Evolutionary conservation across 2,797 vertebrate genomes (phyloP).

Genomic region (Hephaestus fuliginosus): DNA sequence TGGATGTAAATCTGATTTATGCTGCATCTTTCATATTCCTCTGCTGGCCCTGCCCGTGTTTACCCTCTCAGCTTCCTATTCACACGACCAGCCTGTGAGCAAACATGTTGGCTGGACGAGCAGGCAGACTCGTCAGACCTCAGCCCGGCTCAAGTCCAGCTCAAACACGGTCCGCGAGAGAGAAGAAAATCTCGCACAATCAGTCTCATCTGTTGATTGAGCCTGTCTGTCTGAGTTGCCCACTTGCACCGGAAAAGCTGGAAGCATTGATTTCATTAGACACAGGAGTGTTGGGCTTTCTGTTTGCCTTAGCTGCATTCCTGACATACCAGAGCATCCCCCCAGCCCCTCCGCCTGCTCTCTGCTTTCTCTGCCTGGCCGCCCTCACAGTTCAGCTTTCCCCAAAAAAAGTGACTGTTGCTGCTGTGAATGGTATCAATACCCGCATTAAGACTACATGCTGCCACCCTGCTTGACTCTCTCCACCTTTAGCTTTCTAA

Average conservation of each 20-base stretch:
- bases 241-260: conserved; percentile 73
- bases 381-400: conserved; percentile 38
- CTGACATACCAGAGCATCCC: conserved; percentile 79
- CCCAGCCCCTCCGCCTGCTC: conserved; percentile 40
- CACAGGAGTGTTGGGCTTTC: conserved; percentile 80
- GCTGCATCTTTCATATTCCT: conserved; percentile 31
- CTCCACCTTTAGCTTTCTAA: not conserved
- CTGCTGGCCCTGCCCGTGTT: conserved; percentile 50
- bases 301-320: conserved; percentile 88
- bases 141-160: conserved; percentile 28
- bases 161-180: conserved; percentile 24
- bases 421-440: conserved; percentile 51
- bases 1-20: conserved; percentile 52
- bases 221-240: conserved; percentile 63
- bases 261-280: conserved; percentile 85
- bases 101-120: conserved; percentile 33
- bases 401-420: conserved; percentile 49
- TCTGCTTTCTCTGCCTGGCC: conserved; percentile 61
- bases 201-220: conserved; percentile 56
- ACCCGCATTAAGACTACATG: conserved; percentile 37
- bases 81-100: conserved; percentile 40
- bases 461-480: not conserved
- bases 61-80: conserved; percentile 50
- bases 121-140: conserved; percentile 23
- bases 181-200: conserved; percentile 30